phyloP scores from a whole-genome alignment of 2,888 invertebrate genomes.

The Halictus quadricinctus region DNA sequence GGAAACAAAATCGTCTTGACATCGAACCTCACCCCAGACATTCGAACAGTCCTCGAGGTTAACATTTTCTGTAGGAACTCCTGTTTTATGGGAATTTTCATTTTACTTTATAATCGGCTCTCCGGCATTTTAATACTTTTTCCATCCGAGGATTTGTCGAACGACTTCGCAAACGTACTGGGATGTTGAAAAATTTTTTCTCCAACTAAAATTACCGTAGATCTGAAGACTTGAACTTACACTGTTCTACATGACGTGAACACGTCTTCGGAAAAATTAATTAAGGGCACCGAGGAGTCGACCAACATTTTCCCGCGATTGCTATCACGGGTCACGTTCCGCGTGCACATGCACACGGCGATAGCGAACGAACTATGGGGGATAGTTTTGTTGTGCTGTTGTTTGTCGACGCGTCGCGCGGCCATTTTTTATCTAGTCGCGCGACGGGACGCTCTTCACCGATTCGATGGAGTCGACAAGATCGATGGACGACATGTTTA shows the following conservation, averaged over 20 bases:
- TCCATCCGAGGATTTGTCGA: no score
- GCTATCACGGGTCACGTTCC: background rate
- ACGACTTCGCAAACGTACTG: no score
- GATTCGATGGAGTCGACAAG: constrained; percentile 23
- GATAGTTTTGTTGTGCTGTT: constrained; percentile 15
- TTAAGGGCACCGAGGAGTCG: background rate
- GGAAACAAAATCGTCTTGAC: constrained; percentile 63
- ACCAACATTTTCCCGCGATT: background rate
- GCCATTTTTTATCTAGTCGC: constrained; percentile 3
- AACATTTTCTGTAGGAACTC: constrained; percentile 40
- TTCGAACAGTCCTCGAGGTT: constrained; percentile 51
- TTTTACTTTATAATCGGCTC: background rate
- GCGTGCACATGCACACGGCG: no score
- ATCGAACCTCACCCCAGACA: constrained; percentile 36
- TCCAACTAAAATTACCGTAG: no score
- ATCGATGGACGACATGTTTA: constrained; percentile 28
- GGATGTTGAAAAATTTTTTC: no score
- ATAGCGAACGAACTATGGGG: background rate
- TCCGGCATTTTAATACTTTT: background rate
- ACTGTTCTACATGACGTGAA: no score
- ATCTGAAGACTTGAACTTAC: no score
- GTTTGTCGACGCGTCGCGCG: constrained; percentile 26
- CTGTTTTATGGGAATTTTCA: background rate
- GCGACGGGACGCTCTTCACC: background rate
- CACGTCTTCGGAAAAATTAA: background rate